A percentile compares a stretch with the other conserved stretches of the same genome.
phyloP scores from a whole-genome alignment of 2,797 vertebrate genomes.

The Crypturellus tataupa region DNA sequence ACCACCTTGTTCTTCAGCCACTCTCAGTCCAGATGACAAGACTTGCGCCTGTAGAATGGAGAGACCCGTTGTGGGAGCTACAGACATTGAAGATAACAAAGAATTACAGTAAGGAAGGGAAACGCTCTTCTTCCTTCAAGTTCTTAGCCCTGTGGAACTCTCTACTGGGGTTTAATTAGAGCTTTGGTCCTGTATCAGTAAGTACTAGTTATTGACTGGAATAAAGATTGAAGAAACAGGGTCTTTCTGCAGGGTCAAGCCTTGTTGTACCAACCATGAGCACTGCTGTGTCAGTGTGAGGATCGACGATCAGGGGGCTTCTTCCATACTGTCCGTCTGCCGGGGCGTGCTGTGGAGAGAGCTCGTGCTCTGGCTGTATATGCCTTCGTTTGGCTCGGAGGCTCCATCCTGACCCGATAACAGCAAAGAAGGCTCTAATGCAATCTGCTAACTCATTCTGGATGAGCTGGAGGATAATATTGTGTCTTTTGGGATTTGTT shows the following conservation, averaged over 20 bases:
- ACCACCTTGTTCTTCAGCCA: neutral
- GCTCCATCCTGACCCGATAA: neutral
- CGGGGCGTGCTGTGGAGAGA: neutral
- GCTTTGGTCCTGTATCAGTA: neutral
- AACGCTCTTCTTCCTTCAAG: neutral
- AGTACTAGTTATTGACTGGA: neutral
- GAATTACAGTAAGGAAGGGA: neutral
- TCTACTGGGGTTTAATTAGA: neutral
- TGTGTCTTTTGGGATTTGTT: neutral
- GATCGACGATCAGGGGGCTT: rapidly evolving
- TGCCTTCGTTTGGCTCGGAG: neutral
- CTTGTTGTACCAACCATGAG: neutral
- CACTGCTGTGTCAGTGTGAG: neutral
- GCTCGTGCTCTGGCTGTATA: neutral
- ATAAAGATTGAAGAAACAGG: neutral
- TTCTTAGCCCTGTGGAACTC: neutral
- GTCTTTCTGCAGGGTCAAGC: neutral
- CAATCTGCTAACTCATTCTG: neutral
- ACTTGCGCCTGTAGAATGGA: rapidly evolving
- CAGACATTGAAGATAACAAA: neutral
- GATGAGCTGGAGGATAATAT: neutral
- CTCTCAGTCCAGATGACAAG: neutral
- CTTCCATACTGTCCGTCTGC: neutral
- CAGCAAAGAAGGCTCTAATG: neutral
- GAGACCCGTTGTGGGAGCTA: neutral